Evolutionary conservation across 2,888 invertebrate genomes (phyloP), one percentile per base, ranked within the genome.

Genomic region (Drosophila longiperda): DNA sequence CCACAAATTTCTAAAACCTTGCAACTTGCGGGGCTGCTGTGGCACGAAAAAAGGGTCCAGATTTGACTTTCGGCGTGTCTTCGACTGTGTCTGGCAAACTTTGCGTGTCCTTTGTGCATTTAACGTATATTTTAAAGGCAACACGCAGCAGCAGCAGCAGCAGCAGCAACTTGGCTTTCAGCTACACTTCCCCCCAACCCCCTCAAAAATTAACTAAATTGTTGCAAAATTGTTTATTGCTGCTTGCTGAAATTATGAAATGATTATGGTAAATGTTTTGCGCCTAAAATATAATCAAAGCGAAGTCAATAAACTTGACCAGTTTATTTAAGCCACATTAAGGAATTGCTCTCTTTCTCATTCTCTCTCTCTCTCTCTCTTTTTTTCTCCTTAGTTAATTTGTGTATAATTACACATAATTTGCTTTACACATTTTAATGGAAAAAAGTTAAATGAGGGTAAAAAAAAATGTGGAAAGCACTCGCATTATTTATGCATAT

Each of bases 61-160:
- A 64, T 52, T 62, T 58, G 67, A 65, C 55, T 73, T 52, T 64
- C 55, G 48, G 61, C 45, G 59, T 77, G 69, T 63, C 64, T 55
- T 55, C 40, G 17, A 26, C 34, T 71, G 72, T 52, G 73, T 79
- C 75, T 71, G 79, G 52, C 57, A 29, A 75, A 74, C 62, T 75
- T 87, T 89, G 87, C 87, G 87, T 90, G 90, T 90, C 90, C 86
- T 89, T 87, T 87, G 83, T 78, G 77, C 89, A 89, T 87, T 87
- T 90, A 82, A 87, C 90, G 90, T 86, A 78, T 82, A 78, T 89
- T 85, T 89, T 62, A 63, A 68, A 65, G 66, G 66, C 63, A 57
- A 61, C 48, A 63, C 65, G 62, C 63, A 52, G 62, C 55, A 38
- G 54, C 58, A 4, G 62, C 55, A 38, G 54, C 58, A 4, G 26